Base-by-base conservation (phyloP, 1,140 invertebrate species). In the Pachyrhynchus sulphureomaculatus region DNA sequence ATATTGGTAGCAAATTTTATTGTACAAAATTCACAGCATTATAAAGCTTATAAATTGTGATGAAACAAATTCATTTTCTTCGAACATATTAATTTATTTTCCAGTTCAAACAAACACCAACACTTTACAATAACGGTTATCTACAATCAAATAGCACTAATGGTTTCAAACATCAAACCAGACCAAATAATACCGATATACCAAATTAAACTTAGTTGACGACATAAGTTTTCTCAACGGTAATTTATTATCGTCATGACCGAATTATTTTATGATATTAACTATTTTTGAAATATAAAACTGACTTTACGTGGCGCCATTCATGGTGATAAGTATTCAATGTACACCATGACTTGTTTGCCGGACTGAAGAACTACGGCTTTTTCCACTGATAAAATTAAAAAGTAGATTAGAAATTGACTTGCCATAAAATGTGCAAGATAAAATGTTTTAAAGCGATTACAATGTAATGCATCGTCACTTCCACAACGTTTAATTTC, bases 241-340 rank as follows among this genome's bases (percentile, higher is more conserved):
- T 42, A 42, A 42, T 42, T 42, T 42, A 42, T 42, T 42, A 42
- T 42, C 41, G 17, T 17, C 20, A 23, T 42, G 41, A 42, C 41
- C 41, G 41, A 42, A 42, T 42, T 42, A 17, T 4, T 42, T 42
- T 8, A 18, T 15, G 41, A 42, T 42, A 42, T 42, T 13, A n/a
- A 23, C 36, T 9, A 9, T 15, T 20, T 23, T 18, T 42, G 18
- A 42, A 42, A 42, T 23, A 42, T 42, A 5, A 42, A 42, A 42
- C 10, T 18, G 20, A 18, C 3, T 42, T 42, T 42, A 42, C 13
- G 20, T 42, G 41, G 41, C 41, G 41, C 41, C 41, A 17, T 20
- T 23, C 41, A 42, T 5, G 10, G 20, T 42, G 34, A 37, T 37
- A 37, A 37, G 10, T 37, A 37, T 37, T 37, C 34, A 37, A n/a